phyloP scores from a whole-genome alignment of 2,797 vertebrate genomes.

The Nannoperca obscura region DNA sequence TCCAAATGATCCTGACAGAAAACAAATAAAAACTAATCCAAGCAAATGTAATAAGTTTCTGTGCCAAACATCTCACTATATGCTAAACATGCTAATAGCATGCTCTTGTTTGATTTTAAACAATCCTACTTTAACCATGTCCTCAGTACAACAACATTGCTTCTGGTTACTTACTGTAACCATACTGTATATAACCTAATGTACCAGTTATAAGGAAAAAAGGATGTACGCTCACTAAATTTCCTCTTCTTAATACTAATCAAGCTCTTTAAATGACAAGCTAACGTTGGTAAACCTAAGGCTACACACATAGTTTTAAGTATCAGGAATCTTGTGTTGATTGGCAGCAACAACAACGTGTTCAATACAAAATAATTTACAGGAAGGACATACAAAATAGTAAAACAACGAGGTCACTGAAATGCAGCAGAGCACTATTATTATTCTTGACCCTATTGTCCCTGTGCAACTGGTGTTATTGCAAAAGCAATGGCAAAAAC shows the following conservation, averaged over 20 bases:
- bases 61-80: not conserved
- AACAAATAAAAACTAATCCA: not conserved
- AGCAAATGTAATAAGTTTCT: too few relatives aligned
- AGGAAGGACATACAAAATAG: not conserved
- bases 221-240: not conserved
- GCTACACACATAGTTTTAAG: not conserved
- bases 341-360: not conserved
- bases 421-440: not conserved
- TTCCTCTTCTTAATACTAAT: not conserved
- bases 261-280: conserved; percentile 8
- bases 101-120: not conserved
- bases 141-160: not conserved
- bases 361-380: not conserved
- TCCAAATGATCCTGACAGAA: not conserved
- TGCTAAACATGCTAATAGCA: not conserved
- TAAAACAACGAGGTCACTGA: not conserved
- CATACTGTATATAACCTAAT: not conserved
- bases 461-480: not conserved
- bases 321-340: not conserved
- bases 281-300: not conserved
- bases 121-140: not conserved
- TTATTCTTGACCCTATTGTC: not conserved
- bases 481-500: conserved; percentile 15
- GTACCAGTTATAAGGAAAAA: not conserved
- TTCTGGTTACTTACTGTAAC: not conserved